Evolutionary conservation across 2,888 invertebrate species (phyloP).

Genomic region (Ecdyonurus torrentis): DNA sequence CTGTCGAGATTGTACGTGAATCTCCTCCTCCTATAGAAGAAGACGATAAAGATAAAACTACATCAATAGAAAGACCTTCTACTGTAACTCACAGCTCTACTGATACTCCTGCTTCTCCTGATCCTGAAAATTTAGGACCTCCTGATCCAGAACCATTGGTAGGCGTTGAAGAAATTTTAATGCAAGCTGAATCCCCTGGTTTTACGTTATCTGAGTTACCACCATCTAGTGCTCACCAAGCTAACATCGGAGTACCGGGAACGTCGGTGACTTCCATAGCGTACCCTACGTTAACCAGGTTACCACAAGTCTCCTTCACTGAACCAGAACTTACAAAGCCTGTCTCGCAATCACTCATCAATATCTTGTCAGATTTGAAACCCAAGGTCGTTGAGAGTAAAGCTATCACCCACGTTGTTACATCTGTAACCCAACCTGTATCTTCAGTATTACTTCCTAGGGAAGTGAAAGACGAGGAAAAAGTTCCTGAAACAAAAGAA

Average conservation of each 20-base stretch:
- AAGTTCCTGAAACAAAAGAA: slow-evolving; percentile 18
- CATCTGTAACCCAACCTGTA: neutral
- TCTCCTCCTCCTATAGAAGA: neutral
- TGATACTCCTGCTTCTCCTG: neutral
- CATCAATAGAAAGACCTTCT: neutral
- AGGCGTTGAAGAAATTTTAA: neutral
- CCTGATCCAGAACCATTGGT: neutral
- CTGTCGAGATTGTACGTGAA: neutral
- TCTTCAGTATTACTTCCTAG: neutral
- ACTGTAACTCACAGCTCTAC: neutral
- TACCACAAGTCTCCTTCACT: slow-evolving; percentile 37
- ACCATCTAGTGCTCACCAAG: slow-evolving; percentile 22
- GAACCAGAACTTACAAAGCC: too few species aligned
- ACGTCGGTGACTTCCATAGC: slow-evolving; percentile 15
- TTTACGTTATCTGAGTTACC: slow-evolving; percentile 26
- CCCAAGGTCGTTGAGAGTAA: slow-evolving; percentile 27
- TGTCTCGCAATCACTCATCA: too few species aligned
- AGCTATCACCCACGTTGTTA: slow-evolving; percentile 15
- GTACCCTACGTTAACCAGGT: slow-evolving; percentile 13
- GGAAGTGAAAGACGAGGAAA: slow-evolving; percentile 14
- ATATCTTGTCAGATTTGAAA: too few species aligned
- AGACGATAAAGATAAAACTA: slow-evolving; percentile 15
- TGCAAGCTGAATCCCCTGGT: neutral
- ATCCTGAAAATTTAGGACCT: neutral
- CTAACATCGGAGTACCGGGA: slow-evolving; percentile 22